Evolutionary conservation across 2,797 vertebrate genomes (phyloP).

Genomic region (Paguma larvata): DNA sequence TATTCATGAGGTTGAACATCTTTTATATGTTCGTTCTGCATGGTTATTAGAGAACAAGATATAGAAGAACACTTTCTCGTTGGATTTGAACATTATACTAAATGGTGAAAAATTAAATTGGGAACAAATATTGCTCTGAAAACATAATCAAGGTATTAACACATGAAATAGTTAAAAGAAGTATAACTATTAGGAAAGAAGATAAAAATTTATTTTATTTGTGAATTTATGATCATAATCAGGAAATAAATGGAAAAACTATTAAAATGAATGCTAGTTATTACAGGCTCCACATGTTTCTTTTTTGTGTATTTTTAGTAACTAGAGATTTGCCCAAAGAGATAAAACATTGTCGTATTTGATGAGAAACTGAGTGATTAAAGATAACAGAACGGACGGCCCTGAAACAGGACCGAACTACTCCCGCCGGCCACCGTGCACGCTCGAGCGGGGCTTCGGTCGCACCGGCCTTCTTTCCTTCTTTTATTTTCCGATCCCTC

Average conservation of each 20-base stretch:
- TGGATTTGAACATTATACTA: slow-evolving; percentile 39
- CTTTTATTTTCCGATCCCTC: not conserved
- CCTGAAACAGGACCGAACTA: not conserved
- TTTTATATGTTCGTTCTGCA: slow-evolving; percentile 32
- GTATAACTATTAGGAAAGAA: not conserved
- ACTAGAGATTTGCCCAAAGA: not conserved
- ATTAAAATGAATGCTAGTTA: not conserved
- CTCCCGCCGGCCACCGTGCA: not conserved
- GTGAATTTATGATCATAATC: slow-evolving; percentile 8
- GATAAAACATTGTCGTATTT: not conserved
- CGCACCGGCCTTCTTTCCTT: not conserved
- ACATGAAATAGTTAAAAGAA: not conserved
- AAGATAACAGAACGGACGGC: not conserved
- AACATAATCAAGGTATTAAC: not conserved
- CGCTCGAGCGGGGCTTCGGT: not conserved
- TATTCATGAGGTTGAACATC: slow-evolving; percentile 53
- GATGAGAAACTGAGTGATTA: not conserved
- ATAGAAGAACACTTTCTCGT: slow-evolving; percentile 35
- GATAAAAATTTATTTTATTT: not conserved
- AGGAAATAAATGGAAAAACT: not conserved
- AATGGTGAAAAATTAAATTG: slow-evolving; percentile 46
- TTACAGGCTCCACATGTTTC: not conserved
- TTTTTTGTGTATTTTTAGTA: not conserved
- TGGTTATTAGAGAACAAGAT: slow-evolving; percentile 36
- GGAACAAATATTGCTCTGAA: not conserved